These are phyloP conservation scores for Chorisops tibialis DNA, from an alignment of 2,888 invertebrate species.

Conservation along the genomic window DNA sequence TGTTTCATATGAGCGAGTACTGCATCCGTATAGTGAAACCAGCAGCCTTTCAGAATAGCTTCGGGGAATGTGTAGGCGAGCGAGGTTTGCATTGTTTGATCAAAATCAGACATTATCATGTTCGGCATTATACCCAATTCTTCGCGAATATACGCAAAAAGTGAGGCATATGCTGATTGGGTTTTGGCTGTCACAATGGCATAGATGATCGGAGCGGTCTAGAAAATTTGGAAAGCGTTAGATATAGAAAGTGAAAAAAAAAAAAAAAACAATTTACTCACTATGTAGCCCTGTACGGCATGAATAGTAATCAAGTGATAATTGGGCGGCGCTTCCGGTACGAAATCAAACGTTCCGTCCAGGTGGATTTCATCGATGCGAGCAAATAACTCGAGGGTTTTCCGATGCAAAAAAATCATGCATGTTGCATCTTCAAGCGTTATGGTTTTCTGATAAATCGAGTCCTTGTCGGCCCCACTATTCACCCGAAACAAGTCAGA, in stretches of 20 bases:
- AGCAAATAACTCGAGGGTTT: constrained; percentile 36
- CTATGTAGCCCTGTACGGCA: constrained; percentile 37
- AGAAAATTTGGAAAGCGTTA: neutral
- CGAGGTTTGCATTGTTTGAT: constrained; percentile 36
- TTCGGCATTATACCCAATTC: constrained; percentile 37
- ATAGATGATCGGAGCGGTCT: constrained; percentile 38
- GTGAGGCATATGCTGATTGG: constrained; percentile 35
- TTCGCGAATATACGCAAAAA: constrained; percentile 38
- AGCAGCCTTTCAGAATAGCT: constrained; percentile 39
- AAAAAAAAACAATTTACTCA: constrained; percentile 16
- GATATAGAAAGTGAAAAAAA: neutral
- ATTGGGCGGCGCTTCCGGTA: constrained; percentile 33
- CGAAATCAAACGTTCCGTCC: constrained; percentile 36
- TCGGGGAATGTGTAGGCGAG: constrained; percentile 37
- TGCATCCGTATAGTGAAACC: constrained; percentile 39
- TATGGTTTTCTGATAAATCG: constrained; percentile 39
- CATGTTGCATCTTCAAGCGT: constrained; percentile 34
- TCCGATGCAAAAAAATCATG: constrained; percentile 39
- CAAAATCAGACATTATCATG: constrained; percentile 38
- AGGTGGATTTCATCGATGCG: constrained; percentile 39
- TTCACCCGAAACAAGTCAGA: constrained; percentile 38
- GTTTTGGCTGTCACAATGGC: constrained; percentile 37
- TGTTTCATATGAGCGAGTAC: constrained; percentile 37
- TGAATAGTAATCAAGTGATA: constrained; percentile 38
- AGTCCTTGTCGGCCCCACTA: constrained; percentile 37